Conservation (phyloP, 1,140 invertebrate species). For the Drosophila parabipectinata region DNA sequence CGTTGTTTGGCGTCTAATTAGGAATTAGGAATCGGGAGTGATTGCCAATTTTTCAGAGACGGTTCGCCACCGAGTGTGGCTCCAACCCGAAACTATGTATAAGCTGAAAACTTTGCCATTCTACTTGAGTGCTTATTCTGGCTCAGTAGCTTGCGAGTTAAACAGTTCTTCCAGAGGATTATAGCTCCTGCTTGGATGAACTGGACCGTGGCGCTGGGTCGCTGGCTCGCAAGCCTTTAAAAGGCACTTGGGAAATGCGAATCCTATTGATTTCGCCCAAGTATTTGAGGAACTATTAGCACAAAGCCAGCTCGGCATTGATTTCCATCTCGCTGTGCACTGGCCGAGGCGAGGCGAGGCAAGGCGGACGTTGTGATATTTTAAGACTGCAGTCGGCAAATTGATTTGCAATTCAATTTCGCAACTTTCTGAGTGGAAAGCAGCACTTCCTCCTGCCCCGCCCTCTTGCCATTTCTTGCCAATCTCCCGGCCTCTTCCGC, state of each 20-base stretch:
- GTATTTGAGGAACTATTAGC: slow-evolving; percentile 42
- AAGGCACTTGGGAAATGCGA: slow-evolving; percentile 3
- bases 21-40: slow-evolving; percentile 1
- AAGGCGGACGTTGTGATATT: slow-evolving; percentile 16
- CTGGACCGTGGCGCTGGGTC: no score
- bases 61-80: background rate
- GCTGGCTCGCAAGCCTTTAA: background rate
- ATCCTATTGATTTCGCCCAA: slow-evolving; percentile 22
- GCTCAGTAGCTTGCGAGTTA: no score
- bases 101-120: no score
- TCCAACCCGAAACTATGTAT: background rate
- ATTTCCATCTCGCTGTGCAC: slow-evolving; percentile 14
- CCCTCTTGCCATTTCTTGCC: no score
- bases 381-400: slow-evolving; percentile 43
- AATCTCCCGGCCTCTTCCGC: background rate
- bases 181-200: no score
- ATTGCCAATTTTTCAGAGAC: slow-evolving; percentile 6
- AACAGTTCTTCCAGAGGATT: no score
- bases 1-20: slow-evolving; percentile 26
- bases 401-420: slow-evolving; percentile 59
- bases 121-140: no score
- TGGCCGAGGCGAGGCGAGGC: background rate
- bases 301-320: slow-evolving; percentile 24
- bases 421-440: slow-evolving; percentile 7
- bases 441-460: background rate